Base-by-base conservation (phyloP, 1,140 invertebrate genomes). In the Bicyclus anynana region DNA sequence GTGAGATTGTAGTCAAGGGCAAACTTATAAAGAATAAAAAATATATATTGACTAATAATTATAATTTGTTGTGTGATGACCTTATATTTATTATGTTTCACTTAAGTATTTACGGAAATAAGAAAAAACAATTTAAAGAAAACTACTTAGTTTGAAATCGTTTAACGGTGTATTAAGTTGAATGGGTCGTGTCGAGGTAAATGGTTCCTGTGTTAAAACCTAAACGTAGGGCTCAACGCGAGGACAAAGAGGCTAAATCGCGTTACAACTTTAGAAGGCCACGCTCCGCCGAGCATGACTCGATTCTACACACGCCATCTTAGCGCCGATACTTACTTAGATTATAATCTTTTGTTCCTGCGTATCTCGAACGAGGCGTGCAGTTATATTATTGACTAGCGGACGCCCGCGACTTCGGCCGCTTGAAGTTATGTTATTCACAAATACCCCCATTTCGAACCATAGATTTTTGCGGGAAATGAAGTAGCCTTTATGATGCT, bases 191-290 rank as follows among this genome's bases (percentile, higher is more conserved):
- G 65, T 61, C 65, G 65, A 70, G 62, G 65, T 62, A 56, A 66
- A 52, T 64, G 57, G 59, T 60, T 65, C 53, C 46, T 61, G 59
- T 69, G 53, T 58, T 56, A 64, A 70, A 74, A 72, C 69, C 53
- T 71, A 29, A 74, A 74, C 62, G 53, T 62, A 69, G 62, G 67
- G 71, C 65, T 74, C 62, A 69, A 68, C 62, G 68, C 62, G 53
- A 72, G 69, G 42, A 21, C 65, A 26, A 40, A 44, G 59, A 73
- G 66, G n/a, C 57, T 70, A 79, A 79, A 83, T 74, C 72, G 68
- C 67, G 69, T 73, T 78, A 72, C 68, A 84, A 72, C 84, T 80
- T 85, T 85, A 79, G 73, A 77, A 70, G 76, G 67, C 63, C 69
- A 80, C 71, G 82, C 82, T 84, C 53, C 67, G 73, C 40, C 61